A percentile compares a stretch with the other conserved stretches of the same genome.
Evolutionary conservation across 2,888 invertebrate genomes (phyloP).

Genomic region (Cryptus viduatorius): DNA sequence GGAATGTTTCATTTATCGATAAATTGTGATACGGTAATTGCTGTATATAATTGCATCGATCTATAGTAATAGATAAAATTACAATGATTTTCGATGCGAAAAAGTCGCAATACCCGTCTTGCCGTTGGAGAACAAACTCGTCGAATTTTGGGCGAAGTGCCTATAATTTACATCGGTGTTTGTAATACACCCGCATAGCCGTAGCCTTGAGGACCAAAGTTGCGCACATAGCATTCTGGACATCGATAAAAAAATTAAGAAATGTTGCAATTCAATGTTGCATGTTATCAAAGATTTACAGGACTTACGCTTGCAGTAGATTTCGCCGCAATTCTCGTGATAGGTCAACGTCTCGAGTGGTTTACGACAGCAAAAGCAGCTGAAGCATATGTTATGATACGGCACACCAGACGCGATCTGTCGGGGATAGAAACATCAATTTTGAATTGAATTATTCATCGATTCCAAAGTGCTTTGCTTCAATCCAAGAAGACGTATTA

Average conservation of each 20-base stretch:
- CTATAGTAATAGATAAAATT: no score
- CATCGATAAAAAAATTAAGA: slow-evolving; percentile 62
- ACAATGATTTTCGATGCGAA: neutral
- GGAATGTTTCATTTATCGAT: neutral
- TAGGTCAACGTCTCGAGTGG: slow-evolving; percentile 85
- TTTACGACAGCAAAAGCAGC: slow-evolving; percentile 86
- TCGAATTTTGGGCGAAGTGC: neutral
- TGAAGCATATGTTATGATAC: slow-evolving; percentile 86
- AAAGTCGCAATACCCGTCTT: neutral
- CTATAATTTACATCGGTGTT: slow-evolving; percentile 77
- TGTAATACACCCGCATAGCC: slow-evolving; percentile 84
- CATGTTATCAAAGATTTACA: neutral
- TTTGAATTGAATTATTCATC: neutral
- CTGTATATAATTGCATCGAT: no score
- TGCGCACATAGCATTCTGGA: slow-evolving; percentile 85
- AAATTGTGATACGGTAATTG: no score
- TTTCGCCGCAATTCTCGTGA: slow-evolving; percentile 85
- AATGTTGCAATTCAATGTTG: neutral
- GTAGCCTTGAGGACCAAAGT: slow-evolving; percentile 85
- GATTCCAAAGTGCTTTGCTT: neutral
- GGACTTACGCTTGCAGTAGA: slow-evolving; percentile 86
- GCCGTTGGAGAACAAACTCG: neutral
- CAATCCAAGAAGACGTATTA: slow-evolving; percentile 32
- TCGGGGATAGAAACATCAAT: neutral
- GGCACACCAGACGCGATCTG: slow-evolving; percentile 84